Base-by-base conservation (phyloP, 2,888 invertebrate genomes). In the Limnephilus marmoratus region DNA sequence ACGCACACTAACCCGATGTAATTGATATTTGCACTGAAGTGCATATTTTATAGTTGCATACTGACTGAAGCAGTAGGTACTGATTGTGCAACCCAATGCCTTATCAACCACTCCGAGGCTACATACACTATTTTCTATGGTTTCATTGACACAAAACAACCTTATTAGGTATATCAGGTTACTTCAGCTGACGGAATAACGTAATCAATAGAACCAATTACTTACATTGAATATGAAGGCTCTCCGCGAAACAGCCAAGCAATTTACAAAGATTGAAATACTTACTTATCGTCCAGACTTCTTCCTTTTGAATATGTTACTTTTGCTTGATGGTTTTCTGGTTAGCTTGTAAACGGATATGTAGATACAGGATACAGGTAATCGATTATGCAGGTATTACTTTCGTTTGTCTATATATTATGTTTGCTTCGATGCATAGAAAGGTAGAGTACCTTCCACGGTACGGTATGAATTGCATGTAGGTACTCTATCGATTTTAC, bases 21-120 rank as follows among this genome's bases (percentile, higher is more conserved):
- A 31, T 18, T 29, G 29, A 34, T 68, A 68, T 68, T 68, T 24
- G 68, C 68, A 68, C n/a, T 68, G 68, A 24, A 9, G 24, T 68
- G 24, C 68, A 68, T 68, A 80, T 53, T 29, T 15, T 68, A 29
- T 11, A 88, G 29, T 41, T 15, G 34, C 34, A 88, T 24, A 31
- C 68, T 68, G 15, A 83, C 83, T 24, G 83, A 2, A 37, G 24
- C 83, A 83, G 31, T 34, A 9, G 34, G 31, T 88, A 88, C 68
- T 68, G 88, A 88, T 88, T 68, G 88, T 29, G 88, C 68, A 88
- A 88, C 88, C 68, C 88, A 88, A 88, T 88, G 88, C 88, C 68
- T 88, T 88, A 88, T 88, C 88, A 15, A 88, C 88, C n/a, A 34
- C 88, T 53, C 49, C 12, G 68, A 68, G 68, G 7, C 68, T 68